Conservation (phyloP, 2,888 invertebrate genomes). For the Myopa tessellatipennis region DNA sequence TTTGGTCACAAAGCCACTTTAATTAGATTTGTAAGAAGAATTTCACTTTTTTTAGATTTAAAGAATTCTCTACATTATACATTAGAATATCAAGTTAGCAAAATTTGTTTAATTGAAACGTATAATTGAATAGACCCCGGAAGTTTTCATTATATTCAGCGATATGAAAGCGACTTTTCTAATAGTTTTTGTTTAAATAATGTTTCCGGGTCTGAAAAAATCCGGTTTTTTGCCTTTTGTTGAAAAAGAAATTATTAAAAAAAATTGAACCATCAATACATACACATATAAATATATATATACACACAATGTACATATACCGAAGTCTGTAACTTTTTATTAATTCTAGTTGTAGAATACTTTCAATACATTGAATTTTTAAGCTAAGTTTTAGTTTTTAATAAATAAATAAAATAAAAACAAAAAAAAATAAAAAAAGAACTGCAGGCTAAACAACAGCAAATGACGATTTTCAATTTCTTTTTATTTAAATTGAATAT, state of each 20-base stretch:
- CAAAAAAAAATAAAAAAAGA: slow-evolving; percentile 4
- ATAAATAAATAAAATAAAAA: slow-evolving; percentile 19
- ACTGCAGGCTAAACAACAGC: slow-evolving; percentile 24
- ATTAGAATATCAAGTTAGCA: no score
- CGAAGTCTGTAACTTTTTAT: slow-evolving; percentile 14
- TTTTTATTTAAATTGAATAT: not conserved
- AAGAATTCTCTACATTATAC: no score
- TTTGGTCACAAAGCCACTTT: not conserved
- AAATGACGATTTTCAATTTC: slow-evolving; percentile 25
- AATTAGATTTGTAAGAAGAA: not conserved
- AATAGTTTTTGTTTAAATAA: no score
- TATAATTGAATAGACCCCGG: no score
- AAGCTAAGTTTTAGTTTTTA: slow-evolving; percentile 16
- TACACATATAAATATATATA: not conserved
- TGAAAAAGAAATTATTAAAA: not conserved
- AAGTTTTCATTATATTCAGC: no score
- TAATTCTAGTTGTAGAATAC: slow-evolving; percentile 23
- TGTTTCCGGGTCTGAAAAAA: no score
- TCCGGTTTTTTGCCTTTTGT: no score
- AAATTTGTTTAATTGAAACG: no score
- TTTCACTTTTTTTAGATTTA: no score
- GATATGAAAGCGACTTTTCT: no score
- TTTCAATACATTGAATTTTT: slow-evolving; percentile 25
- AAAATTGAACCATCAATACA: not conserved
- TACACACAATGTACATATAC: not conserved